Evolutionary conservation across 2,113 vertebrate genomes (phyloP).

Genomic region (Oreotrochilus melanogaster): DNA sequence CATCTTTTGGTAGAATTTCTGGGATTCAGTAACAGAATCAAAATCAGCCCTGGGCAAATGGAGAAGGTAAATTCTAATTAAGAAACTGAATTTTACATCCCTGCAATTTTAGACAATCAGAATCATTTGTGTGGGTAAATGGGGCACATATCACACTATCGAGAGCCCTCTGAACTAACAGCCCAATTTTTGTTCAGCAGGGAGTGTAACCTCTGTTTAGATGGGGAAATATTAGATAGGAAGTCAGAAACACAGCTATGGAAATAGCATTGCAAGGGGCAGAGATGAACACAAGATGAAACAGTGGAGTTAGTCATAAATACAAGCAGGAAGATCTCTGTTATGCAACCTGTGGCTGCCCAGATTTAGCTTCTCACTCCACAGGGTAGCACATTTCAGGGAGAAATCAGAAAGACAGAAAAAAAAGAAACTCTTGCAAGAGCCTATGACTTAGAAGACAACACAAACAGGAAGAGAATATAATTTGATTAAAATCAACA

Average conservation of each 20-base stretch:
- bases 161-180: background rate
- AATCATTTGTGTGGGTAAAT: accelerated
- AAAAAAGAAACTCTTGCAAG: background rate
- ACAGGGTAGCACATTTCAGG: background rate
- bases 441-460: background rate
- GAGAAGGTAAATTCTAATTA: background rate
- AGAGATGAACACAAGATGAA: background rate
- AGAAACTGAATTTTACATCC: background rate
- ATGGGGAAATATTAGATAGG: background rate
- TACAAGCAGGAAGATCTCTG: background rate
- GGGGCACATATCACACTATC: background rate
- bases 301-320: background rate
- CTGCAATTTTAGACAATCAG: background rate
- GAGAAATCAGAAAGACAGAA: background rate
- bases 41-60: background rate
- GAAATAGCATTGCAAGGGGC: background rate
- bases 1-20: background rate
- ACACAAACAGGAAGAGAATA: background rate
- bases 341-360: background rate
- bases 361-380: background rate
- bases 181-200: background rate
- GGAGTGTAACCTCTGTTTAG: background rate
- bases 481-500: background rate
- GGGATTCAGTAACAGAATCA: background rate
- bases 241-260: background rate